Conservation (phyloP, 2,888 invertebrate genomes). For the Xanthia icteritia region DNA sequence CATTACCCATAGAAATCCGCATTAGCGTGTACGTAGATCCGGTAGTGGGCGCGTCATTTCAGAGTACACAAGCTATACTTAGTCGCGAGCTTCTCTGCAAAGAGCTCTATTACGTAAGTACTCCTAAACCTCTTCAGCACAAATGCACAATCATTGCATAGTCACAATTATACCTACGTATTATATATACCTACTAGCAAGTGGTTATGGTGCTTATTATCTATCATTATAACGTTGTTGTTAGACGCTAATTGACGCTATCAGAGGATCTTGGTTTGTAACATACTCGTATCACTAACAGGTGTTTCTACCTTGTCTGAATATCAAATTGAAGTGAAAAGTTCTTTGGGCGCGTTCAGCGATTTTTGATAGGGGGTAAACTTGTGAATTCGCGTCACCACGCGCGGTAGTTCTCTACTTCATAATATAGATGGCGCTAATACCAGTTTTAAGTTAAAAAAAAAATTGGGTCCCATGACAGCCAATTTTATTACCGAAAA, state of each 20-base stretch:
- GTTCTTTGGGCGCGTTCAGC: too few relatives aligned
- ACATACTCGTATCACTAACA: neutral
- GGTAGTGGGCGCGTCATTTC: too few relatives aligned
- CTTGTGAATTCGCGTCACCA: too few relatives aligned
- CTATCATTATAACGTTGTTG: neutral
- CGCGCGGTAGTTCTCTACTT: too few relatives aligned
- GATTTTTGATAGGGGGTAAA: too few relatives aligned
- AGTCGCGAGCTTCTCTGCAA: neutral
- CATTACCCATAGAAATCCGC: too few relatives aligned
- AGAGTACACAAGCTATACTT: too few relatives aligned
- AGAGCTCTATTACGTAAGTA: neutral
- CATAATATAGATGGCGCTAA: too few relatives aligned
- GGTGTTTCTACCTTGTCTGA: neutral
- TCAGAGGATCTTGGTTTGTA: neutral
- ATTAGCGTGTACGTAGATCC: too few relatives aligned
- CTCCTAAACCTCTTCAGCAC: neutral
- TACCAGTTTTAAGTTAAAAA: too few relatives aligned
- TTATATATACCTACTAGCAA: neutral
- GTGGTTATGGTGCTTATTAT: constrained; percentile 1
- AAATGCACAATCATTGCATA: constrained; percentile 9
- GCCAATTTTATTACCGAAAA: too few relatives aligned
- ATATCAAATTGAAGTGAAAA: neutral
- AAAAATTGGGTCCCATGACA: too few relatives aligned
- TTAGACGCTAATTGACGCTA: constrained; percentile 5
- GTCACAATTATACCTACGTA: constrained; percentile 2